Percentiles rank a stretch among this genome's conserved stretches.
Conservation (phyloP, 2,797 vertebrate species). For the Lacerta viridis region DNA sequence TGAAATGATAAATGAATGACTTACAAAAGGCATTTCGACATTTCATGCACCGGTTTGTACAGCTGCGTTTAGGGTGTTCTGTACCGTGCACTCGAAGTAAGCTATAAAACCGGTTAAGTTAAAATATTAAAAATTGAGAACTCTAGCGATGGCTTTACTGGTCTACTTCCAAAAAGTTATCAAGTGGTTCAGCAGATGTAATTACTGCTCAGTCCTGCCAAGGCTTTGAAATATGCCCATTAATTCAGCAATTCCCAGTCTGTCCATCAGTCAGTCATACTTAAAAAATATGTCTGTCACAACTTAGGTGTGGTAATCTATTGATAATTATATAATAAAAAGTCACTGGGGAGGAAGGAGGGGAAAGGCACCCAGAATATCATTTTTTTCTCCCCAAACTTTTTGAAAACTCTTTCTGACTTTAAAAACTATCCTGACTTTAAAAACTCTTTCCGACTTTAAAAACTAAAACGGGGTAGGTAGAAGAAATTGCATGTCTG, state of each 20-base stretch:
- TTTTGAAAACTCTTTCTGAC: conserved; percentile 58
- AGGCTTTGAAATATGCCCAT: conserved; percentile 82
- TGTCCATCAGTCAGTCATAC: conserved; percentile 87
- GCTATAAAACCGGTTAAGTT: conserved; percentile 69
- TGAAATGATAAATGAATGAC: conserved; percentile 49
- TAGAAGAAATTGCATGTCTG: conserved; percentile 26
- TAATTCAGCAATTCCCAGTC: conserved; percentile 84
- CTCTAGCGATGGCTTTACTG: conserved; percentile 82
- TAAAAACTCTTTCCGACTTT: conserved; percentile 62
- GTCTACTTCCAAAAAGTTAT: conserved; percentile 84
- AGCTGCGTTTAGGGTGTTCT: conserved; percentile 33
- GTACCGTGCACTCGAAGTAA: conserved; percentile 56
- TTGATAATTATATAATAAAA: conserved; percentile 78
- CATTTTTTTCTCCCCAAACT: conserved; percentile 54
- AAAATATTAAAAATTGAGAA: conserved; percentile 78
- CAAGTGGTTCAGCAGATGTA: conserved; percentile 84
- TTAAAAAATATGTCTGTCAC: conserved; percentile 87
- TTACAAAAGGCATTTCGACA: conserved; percentile 26
- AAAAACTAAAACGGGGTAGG: conserved; percentile 41
- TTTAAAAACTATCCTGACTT: conserved; percentile 64
- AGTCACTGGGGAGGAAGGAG: conserved; percentile 22
- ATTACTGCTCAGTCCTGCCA: conserved; percentile 85
- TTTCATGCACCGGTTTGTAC: conserved; percentile 34
- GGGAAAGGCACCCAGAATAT: conserved; percentile 50
- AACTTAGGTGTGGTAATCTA: conserved; percentile 79